Conservation (phyloP, 2,888 invertebrate genomes). For the Poecilobothrus nobilitatus region DNA sequence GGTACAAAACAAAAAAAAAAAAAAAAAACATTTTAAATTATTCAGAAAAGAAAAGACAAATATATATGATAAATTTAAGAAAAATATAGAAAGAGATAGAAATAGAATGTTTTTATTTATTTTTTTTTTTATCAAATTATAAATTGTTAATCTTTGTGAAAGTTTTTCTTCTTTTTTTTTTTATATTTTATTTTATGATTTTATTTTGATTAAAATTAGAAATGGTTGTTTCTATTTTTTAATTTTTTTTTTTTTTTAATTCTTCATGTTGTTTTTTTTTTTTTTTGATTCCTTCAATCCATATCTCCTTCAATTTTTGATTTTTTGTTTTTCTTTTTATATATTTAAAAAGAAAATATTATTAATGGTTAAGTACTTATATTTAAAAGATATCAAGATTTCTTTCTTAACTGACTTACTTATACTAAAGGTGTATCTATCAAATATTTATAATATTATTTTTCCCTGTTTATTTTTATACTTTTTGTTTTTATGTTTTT, state of each 20-base stretch:
- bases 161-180: background rate
- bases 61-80: background rate
- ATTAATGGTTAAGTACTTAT: slow-evolving; percentile 3
- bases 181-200: background rate
- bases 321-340: background rate
- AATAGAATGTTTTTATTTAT: too few species aligned
- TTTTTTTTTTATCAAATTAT: too few species aligned
- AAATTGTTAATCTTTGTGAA: background rate
- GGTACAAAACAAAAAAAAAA: too few species aligned
- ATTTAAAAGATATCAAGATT: background rate
- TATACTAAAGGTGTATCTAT: too few species aligned
- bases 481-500: background rate
- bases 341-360: background rate
- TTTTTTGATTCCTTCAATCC: background rate
- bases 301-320: too few species aligned
- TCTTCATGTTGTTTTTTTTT: background rate
- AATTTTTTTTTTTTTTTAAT: too few species aligned
- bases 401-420: background rate
- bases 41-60: too few species aligned
- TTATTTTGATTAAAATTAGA: slow-evolving; percentile 6
- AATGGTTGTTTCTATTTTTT: background rate
- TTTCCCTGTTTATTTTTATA: background rate
- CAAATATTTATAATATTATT: too few species aligned
- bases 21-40: too few species aligned
- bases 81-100: background rate